Conservation (phyloP, 1,140 invertebrate genomes). For the Mizuhopecten yessoensis region DNA sequence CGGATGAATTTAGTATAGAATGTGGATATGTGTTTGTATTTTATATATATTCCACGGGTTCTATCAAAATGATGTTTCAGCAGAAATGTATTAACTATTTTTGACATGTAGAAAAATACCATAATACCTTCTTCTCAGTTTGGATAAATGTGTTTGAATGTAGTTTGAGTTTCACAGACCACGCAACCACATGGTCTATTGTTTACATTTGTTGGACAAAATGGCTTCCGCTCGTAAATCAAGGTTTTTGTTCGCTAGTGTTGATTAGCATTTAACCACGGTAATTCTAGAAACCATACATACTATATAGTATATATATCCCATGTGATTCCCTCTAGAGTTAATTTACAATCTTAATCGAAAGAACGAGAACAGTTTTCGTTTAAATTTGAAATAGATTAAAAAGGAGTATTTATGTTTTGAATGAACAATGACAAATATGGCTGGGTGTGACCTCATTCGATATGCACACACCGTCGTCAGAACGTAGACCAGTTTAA, state of each 20-base stretch:
- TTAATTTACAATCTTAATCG: neutral
- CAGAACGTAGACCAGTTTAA: neutral
- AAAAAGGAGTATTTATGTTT: neutral
- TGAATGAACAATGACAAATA: slow-evolving; percentile 19
- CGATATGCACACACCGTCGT: neutral
- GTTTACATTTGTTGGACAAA: slow-evolving; percentile 34
- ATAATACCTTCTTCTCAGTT: no score
- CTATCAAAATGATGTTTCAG: no score
- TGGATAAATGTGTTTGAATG: neutral
- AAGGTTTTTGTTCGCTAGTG: neutral
- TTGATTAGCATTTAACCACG: slow-evolving; percentile 6
- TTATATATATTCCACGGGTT: no score
- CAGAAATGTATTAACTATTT: no score
- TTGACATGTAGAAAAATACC: no score
- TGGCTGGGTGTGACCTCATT: slow-evolving; percentile 20
- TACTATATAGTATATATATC: neutral
- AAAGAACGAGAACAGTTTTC: neutral
- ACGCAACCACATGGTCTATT: neutral
- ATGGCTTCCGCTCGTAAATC: slow-evolving; percentile 24
- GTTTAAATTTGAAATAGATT: no score
- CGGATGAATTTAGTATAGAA: no score
- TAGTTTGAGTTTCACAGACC: neutral
- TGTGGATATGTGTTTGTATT: no score
- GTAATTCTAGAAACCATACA: neutral
- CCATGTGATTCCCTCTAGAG: neutral